phyloP scores from a whole-genome alignment of 2,888 invertebrate species.

The Teinopalpus imperialis region DNA sequence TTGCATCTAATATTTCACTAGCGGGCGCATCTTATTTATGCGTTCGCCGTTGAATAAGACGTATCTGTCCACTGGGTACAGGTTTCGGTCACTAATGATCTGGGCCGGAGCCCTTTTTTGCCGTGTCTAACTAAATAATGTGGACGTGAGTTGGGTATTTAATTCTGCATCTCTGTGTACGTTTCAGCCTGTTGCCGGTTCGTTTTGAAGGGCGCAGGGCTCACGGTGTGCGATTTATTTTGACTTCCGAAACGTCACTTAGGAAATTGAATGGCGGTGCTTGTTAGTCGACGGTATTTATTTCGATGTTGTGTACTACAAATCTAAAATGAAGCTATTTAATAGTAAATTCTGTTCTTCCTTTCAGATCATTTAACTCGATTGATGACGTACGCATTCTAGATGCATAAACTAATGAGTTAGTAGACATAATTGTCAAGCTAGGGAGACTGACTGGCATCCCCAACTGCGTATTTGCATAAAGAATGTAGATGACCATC shows the following conservation, averaged over 20 bases:
- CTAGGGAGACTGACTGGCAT: too few species aligned
- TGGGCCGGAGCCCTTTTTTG: constrained; percentile 64
- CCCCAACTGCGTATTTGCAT: too few species aligned
- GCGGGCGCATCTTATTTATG: constrained; percentile 67
- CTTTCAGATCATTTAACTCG: too few species aligned
- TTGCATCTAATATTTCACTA: constrained; percentile 75
- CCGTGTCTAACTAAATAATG: constrained; percentile 64
- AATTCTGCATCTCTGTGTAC: constrained; percentile 16
- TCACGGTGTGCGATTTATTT: constrained; percentile 21
- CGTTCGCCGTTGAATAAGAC: constrained; percentile 61
- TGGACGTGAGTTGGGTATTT: constrained; percentile 50
- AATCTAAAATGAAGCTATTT: too few species aligned
- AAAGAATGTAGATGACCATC: too few species aligned
- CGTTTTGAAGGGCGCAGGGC: not conserved
- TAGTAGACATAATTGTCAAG: too few species aligned
- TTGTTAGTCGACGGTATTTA: not conserved
- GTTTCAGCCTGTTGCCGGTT: not conserved
- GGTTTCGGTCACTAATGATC: constrained; percentile 72
- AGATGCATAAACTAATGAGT: too few species aligned
- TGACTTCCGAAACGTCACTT: constrained; percentile 24
- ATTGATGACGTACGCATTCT: too few species aligned
- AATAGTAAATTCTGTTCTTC: too few species aligned
- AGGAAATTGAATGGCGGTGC: constrained; percentile 10
- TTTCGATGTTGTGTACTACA: constrained; percentile 1
- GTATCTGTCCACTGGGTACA: constrained; percentile 58